Percentiles rank a stretch among this genome's conserved stretches.
These are phyloP conservation scores for Lepidurus couesii DNA, from an alignment of 1,140 invertebrate species.

Conservation along the genomic window DNA sequence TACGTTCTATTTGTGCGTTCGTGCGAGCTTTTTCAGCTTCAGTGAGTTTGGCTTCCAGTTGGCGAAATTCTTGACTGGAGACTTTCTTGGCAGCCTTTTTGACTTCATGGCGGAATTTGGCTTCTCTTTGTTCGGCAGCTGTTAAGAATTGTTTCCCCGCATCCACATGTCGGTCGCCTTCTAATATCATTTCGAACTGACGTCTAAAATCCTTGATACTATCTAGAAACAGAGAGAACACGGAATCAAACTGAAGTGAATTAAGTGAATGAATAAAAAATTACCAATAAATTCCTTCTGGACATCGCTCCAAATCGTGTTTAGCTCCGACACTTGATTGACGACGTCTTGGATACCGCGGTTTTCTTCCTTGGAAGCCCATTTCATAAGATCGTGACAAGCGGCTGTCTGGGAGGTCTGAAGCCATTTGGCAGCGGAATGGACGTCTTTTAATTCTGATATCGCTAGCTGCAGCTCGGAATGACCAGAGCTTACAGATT, in stretches of 20 bases:
- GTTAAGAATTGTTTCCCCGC: constrained; percentile 47
- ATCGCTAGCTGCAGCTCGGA: constrained; percentile 51
- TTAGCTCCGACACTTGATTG: constrained; percentile 49
- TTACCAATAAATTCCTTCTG: constrained; percentile 50
- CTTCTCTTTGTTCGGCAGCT: constrained; percentile 47
- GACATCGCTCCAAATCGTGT: constrained; percentile 50
- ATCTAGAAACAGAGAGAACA: constrained; percentile 42
- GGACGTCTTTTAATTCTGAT: constrained; percentile 51
- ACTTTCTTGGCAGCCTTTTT: constrained; percentile 49
- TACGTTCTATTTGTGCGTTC: constrained; percentile 51
- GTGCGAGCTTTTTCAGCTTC: constrained; percentile 50
- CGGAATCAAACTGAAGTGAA: constrained; percentile 17
- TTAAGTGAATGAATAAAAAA: constrained; percentile 25
- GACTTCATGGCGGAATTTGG: constrained; percentile 48
- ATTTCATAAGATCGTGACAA: constrained; percentile 51
- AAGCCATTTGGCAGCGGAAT: constrained; percentile 47
- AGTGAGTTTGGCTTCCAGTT: constrained; percentile 47
- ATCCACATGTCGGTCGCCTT: constrained; percentile 50
- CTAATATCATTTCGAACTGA: constrained; percentile 51
- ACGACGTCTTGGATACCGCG: constrained; percentile 51
- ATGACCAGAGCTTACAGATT: constrained; percentile 49
- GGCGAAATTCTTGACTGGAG: constrained; percentile 45
- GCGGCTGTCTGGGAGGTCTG: constrained; percentile 49
- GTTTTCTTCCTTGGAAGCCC: constrained; percentile 51
- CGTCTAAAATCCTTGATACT: constrained; percentile 49